Evolutionary conservation across 2,113 vertebrate genomes (phyloP).

Genomic region (Oncorhynchus clarkii): DNA sequence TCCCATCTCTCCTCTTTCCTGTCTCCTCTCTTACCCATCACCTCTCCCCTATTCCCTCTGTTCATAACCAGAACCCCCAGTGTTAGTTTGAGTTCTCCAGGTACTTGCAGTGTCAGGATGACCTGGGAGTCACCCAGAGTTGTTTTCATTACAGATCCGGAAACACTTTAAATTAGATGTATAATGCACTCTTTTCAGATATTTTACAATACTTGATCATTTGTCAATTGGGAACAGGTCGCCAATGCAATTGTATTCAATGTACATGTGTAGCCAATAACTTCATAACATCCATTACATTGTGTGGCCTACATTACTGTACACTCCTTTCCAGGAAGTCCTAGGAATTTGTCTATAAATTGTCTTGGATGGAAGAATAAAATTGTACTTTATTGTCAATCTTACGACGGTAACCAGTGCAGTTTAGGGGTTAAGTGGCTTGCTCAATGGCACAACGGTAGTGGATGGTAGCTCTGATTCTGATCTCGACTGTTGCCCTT

Average conservation of each 20-base stretch:
- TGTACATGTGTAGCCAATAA: no score
- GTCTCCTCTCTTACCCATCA: background rate
- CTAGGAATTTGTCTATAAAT: no score
- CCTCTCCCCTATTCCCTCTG: background rate
- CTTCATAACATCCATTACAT: background rate
- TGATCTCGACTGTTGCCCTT: constrained; percentile 14
- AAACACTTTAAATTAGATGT: background rate
- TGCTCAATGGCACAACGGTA: no score
- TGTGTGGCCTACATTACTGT: no score
- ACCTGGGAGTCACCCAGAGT: no score
- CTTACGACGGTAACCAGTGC: no score
- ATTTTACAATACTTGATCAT: background rate
- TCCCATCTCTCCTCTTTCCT: background rate
- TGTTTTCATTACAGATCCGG: background rate
- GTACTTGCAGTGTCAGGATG: background rate
- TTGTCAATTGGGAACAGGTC: background rate
- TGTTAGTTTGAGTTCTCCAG: background rate
- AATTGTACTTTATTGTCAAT: no score
- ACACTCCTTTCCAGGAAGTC: no score
- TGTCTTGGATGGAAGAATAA: no score
- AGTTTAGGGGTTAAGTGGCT: no score
- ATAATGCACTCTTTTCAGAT: background rate
- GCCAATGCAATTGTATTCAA: background rate
- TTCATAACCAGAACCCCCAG: constrained; percentile 16
- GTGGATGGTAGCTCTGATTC: no score